Evolutionary conservation across 1,140 invertebrate genomes (phyloP), one percentile per base, ranked within the genome.

Genomic region (Asobara japonica): DNA sequence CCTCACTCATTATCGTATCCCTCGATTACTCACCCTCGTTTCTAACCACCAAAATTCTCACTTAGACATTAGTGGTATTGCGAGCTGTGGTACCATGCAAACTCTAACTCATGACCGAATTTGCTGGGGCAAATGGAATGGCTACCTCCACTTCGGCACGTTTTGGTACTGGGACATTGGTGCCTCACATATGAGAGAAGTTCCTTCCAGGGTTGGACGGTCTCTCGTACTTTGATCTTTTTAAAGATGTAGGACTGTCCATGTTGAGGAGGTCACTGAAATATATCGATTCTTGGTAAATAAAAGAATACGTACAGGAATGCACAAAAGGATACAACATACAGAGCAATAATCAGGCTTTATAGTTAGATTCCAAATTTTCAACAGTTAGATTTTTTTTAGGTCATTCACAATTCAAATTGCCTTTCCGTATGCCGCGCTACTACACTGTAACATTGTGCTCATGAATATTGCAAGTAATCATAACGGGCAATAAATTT

Each of bases 1-100:
- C 56, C 38, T 71, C 73, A 64, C 75, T 82, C 78, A 79, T 82
- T 82, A 79, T 75, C 71, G 66, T 73, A 79, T 77, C 36, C 30
- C 62, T 33, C 31, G 62, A 74, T 71, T 69, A 61, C 20, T 61
- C 48, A 61, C 51, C 30, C 30, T 65, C 20, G 18, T 65, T 29
- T 38, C 36, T 29, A 20, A n/a, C 30, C 45, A 16, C 16, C 31
- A 27, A 6, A 33, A 65, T 22, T 51, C 33, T 72, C 64, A 61
- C 29, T 45, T 16, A 16, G 41, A 45, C 7, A 13, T 18, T 16
- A 45, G 41, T 45, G 41, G 41, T 45, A 18, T 45, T 16, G 13
- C n/a, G 36, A 38, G 8, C 36, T 13, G 36, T 38, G 8, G 7
- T 1, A 16, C 41, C 41, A 16, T 16, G n/a, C 36, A 38, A 38